phyloP scores from a whole-genome alignment of 2,888 invertebrate species.

The Athalia cordata region DNA sequence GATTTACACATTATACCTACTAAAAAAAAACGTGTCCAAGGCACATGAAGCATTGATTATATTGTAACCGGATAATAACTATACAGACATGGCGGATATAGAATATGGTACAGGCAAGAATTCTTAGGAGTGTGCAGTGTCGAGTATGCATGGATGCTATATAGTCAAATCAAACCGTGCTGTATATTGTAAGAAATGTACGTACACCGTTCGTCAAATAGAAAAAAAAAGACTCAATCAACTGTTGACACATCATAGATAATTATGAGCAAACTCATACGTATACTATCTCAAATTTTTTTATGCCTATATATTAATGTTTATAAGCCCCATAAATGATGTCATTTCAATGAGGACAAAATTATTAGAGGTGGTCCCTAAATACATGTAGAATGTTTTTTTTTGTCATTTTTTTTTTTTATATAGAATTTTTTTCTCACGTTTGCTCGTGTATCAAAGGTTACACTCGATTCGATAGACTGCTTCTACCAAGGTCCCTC shows the following conservation, averaged over 20 bases:
- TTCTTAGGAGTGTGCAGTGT: slow-evolving; percentile 30
- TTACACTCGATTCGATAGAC: neutral
- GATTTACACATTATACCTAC: too few relatives aligned
- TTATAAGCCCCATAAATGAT: too few relatives aligned
- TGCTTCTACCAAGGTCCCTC: neutral
- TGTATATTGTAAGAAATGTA: neutral
- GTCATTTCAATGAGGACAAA: too few relatives aligned
- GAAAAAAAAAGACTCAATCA: neutral
- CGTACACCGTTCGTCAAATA: neutral
- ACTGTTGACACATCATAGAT: neutral
- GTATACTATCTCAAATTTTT: too few relatives aligned
- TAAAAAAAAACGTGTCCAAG: neutral
- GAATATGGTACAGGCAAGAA: slow-evolving; percentile 3
- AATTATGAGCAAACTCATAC: too few relatives aligned
- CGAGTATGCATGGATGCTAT: too few relatives aligned
- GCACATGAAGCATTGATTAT: slow-evolving; percentile 10
- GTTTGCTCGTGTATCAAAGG: neutral
- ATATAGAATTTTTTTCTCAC: too few relatives aligned
- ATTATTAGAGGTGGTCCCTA: too few relatives aligned
- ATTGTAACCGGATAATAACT: slow-evolving; percentile 30
- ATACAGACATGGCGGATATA: neutral
- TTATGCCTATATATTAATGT: too few relatives aligned
- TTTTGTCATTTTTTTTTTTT: too few relatives aligned
- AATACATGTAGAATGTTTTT: too few relatives aligned
- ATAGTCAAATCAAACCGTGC: too few relatives aligned